phyloP scores from a whole-genome alignment of 1,140 invertebrate genomes.

The Varroa destructor region DNA sequence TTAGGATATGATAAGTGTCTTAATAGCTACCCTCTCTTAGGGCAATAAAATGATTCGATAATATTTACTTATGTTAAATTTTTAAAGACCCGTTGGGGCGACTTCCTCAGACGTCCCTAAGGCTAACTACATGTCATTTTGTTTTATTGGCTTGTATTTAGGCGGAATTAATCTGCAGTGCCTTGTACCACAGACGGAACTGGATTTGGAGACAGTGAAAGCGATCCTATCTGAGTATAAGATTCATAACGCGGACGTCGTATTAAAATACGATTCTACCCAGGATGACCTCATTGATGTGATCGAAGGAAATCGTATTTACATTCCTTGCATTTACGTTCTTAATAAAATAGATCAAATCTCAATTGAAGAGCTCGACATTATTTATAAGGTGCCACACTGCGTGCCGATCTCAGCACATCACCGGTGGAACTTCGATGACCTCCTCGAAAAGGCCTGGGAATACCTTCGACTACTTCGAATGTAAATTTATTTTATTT shows the following conservation, averaged over 20 bases:
- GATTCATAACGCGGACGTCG: slow-evolving; percentile 96
- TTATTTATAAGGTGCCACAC: slow-evolving; percentile 98
- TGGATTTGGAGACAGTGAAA: slow-evolving; percentile 89
- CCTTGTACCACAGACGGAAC: slow-evolving; percentile 77
- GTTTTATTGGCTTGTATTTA: background rate
- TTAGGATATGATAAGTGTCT: too few species aligned
- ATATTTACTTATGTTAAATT: too few species aligned
- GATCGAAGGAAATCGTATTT: slow-evolving; percentile 95
- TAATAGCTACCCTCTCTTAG: too few species aligned
- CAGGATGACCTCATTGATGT: slow-evolving; percentile 97
- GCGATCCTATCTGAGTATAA: slow-evolving; percentile 92
- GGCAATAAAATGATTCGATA: too few species aligned
- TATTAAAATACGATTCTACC: slow-evolving; percentile 81
- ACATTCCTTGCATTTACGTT: slow-evolving; percentile 94
- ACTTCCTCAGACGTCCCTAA: too few species aligned
- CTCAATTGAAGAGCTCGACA: slow-evolving; percentile 68
- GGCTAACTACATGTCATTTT: too few species aligned
- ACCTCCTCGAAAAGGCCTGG: slow-evolving; percentile 98
- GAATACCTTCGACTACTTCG: slow-evolving; percentile 84
- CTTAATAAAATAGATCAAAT: slow-evolving; percentile 89
- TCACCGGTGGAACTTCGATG: slow-evolving; percentile 99
- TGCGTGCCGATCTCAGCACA: slow-evolving; percentile 98
- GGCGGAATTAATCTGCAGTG: slow-evolving; percentile 77
- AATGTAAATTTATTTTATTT: slow-evolving; percentile 54
- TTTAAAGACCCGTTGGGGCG: too few species aligned